These are phyloP conservation scores for Xylocampa areola DNA, from an alignment of 2,888 invertebrate genomes.

Conservation along the genomic window DNA sequence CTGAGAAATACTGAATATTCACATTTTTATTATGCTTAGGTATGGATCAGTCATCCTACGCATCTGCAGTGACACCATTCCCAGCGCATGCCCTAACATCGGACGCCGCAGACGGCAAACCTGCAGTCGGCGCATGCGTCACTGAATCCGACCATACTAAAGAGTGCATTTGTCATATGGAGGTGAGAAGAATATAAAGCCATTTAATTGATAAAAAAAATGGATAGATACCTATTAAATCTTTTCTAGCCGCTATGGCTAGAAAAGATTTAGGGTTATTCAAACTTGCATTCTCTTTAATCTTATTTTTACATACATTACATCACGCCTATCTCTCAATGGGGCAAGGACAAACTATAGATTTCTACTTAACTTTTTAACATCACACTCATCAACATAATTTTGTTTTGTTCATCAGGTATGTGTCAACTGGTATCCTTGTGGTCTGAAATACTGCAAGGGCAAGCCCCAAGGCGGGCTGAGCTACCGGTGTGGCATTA, in stretches of 20 bases:
- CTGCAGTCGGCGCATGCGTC: constrained; percentile 89
- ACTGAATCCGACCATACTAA: constrained; percentile 92
- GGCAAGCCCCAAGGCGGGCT: constrained; percentile 92
- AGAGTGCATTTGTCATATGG: constrained; percentile 95
- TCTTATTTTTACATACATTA: too few species aligned
- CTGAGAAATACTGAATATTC: too few species aligned
- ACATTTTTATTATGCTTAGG: constrained; percentile 79
- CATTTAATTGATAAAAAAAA: too few species aligned
- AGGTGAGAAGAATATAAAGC: too few species aligned
- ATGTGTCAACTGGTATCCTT: constrained; percentile 98
- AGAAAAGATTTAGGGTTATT: too few species aligned
- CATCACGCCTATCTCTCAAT: too few species aligned
- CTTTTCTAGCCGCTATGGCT: too few species aligned
- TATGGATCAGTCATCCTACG: constrained; percentile 92
- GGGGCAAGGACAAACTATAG: too few species aligned
- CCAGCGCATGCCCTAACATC: constrained; percentile 87
- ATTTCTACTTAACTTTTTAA: too few species aligned
- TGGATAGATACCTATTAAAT: too few species aligned
- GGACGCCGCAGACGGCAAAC: constrained; percentile 75
- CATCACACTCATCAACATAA: neutral
- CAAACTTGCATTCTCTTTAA: too few species aligned
- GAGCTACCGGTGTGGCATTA: constrained; percentile 98
- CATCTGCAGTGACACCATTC: constrained; percentile 93
- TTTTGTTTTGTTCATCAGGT: constrained; percentile 64
- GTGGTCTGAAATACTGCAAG: constrained; percentile 98